Conservation (phyloP, 2,113 vertebrate species). For the Motacilla alba region DNA sequence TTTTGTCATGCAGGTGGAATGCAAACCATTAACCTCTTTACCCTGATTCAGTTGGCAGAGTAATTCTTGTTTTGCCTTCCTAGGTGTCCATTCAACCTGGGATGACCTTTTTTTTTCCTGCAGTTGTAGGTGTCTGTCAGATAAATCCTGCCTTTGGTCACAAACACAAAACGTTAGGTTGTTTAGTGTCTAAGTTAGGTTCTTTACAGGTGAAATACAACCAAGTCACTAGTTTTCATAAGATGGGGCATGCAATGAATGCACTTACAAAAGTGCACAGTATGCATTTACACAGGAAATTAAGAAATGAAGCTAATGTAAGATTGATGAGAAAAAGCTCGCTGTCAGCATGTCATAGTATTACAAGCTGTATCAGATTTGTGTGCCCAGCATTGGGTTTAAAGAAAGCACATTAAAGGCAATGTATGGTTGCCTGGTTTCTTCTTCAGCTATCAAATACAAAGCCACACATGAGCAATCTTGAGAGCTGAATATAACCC, state of each 20-base stretch:
- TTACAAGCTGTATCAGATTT: not conserved
- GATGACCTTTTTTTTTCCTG: not conserved
- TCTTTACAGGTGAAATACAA: not conserved
- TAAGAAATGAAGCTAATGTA: not conserved
- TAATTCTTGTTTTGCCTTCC: not conserved
- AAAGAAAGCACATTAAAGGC: not conserved
- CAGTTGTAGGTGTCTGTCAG: not conserved
- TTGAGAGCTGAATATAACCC: slow-evolving; percentile 7
- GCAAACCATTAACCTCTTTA: not conserved
- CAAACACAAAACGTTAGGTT: not conserved
- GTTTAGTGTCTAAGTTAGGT: not conserved
- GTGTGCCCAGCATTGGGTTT: not conserved
- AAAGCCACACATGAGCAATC: slow-evolving; percentile 44
- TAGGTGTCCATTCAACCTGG: not conserved
- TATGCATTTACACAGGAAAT: not conserved
- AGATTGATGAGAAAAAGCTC: not conserved
- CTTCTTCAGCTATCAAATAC: slow-evolving; percentile 11
- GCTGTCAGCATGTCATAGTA: not conserved
- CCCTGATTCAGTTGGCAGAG: not conserved
- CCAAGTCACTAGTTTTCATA: not conserved
- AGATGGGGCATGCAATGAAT: not conserved
- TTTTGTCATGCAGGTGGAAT: not conserved
- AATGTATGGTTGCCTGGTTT: slow-evolving; percentile 30
- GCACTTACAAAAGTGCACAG: not conserved
- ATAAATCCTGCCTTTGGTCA: not conserved